A percentile compares a stretch with the other conserved stretches of the same genome.
Evolutionary conservation across 2,888 invertebrate genomes (phyloP).

Genomic region (Agonopterix alstromeriana): DNA sequence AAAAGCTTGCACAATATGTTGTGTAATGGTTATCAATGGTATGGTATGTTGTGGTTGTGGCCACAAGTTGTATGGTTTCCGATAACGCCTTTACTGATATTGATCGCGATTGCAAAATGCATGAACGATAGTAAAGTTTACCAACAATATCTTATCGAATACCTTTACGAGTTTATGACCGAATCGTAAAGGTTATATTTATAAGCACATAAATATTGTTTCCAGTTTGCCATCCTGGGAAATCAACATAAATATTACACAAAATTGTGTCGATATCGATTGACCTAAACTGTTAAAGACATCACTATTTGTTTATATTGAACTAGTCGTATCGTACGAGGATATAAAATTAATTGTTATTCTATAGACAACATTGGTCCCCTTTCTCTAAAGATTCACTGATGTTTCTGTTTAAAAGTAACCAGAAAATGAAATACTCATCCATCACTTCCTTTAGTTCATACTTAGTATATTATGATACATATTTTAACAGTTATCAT

Average conservation of each 20-base stretch:
- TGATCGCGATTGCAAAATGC: neutral
- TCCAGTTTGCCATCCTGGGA: too few species aligned
- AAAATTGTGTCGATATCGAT: conserved; percentile 9
- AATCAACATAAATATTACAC: too few species aligned
- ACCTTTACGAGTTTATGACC: neutral
- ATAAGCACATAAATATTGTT: neutral
- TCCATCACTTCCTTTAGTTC: too few species aligned
- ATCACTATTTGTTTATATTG: conserved; percentile 21
- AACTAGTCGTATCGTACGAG: conserved; percentile 26
- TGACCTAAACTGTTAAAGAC: conserved; percentile 14
- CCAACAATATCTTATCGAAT: neutral
- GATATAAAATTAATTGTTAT: conserved; percentile 58
- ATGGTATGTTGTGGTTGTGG: neutral
- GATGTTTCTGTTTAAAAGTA: neutral
- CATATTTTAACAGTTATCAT: too few species aligned
- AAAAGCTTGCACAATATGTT: too few species aligned
- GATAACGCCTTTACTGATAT: conserved; percentile 1
- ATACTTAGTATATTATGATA: too few species aligned
- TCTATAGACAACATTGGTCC: conserved; percentile 37
- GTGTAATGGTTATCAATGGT: too few species aligned
- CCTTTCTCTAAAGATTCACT: conserved; percentile 58
- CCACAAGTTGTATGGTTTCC: neutral
- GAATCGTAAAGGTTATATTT: neutral
- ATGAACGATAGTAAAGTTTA: neutral
- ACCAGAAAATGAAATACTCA: neutral